Percentiles rank a stretch among this genome's conserved stretches.
phyloP scores from a whole-genome alignment of 2,797 vertebrate species.

The Ceyx erithaca region DNA sequence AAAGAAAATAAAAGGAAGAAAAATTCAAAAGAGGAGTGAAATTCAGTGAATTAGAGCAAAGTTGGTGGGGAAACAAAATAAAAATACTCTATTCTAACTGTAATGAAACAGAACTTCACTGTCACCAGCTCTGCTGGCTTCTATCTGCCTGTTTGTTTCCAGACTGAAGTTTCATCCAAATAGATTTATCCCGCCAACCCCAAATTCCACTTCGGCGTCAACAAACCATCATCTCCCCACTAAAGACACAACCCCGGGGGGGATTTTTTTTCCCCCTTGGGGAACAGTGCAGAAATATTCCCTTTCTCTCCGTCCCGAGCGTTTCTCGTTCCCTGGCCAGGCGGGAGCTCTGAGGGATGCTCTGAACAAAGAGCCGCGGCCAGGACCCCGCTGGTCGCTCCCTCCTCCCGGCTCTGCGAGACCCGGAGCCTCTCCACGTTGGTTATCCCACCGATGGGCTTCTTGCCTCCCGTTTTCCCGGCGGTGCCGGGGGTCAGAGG shows the following conservation, averaged over 20 bases:
- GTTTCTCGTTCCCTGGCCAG: not conserved
- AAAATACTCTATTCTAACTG: not conserved
- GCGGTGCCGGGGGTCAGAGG: not conserved
- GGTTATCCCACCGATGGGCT: not conserved
- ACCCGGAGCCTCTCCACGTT: not conserved
- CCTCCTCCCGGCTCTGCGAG: not conserved
- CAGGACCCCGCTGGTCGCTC: accelerated
- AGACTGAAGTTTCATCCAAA: not conserved
- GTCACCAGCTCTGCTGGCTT: not conserved
- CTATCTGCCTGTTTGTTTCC: not conserved
- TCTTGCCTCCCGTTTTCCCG: accelerated
- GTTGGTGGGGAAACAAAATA: not conserved
- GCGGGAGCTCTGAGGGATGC: accelerated
- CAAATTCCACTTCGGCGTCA: not conserved
- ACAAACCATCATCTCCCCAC: not conserved
- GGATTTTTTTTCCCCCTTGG: accelerated
- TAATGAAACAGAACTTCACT: not conserved
- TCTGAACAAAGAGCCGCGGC: not conserved
- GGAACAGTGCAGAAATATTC: not conserved
- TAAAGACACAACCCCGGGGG: not conserved
- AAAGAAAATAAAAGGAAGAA: not conserved
- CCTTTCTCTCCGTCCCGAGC: not conserved
- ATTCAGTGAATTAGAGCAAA: not conserved
- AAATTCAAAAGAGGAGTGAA: not conserved
- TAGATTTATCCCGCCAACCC: not conserved